A percentile compares a stretch with the other conserved stretches of the same genome.
Evolutionary conservation across 2,888 invertebrate species (phyloP).

Genomic region (Vesta saturnalis): DNA sequence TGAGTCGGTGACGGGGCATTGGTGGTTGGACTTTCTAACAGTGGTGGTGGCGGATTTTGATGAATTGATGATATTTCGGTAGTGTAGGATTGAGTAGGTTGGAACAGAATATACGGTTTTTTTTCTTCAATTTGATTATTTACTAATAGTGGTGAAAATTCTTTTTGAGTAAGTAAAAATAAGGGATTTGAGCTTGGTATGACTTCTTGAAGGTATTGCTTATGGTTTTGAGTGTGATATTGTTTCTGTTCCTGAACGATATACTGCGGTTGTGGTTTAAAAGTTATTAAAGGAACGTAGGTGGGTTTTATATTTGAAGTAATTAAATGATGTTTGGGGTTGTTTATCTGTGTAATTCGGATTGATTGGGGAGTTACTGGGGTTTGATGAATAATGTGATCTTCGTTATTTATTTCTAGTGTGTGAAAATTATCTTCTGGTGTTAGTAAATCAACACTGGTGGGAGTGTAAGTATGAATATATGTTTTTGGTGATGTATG

Average conservation of each 20-base stretch:
- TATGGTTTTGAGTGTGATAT: constrained; percentile 26
- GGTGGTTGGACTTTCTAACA: neutral
- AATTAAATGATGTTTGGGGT: constrained; percentile 21
- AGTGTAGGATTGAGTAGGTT: constrained; percentile 18
- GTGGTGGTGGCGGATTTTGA: neutral
- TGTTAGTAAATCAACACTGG: constrained; percentile 54
- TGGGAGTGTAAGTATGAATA: constrained; percentile 57
- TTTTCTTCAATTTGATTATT: constrained; percentile 6
- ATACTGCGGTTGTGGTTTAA: constrained; percentile 28
- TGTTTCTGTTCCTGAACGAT: constrained; percentile 25
- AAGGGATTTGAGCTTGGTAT: constrained; percentile 17
- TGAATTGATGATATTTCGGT: constrained; percentile 36
- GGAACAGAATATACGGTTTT: constrained; percentile 20
- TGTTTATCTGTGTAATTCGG: constrained; percentile 16
- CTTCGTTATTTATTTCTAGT: neutral
- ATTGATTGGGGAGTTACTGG: constrained; percentile 18
- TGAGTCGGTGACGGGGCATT: constrained; percentile 16
- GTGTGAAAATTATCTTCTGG: constrained; percentile 12
- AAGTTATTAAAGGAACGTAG: constrained; percentile 31
- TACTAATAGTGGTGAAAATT: constrained; percentile 10
- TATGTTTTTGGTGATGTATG: constrained; percentile 49
- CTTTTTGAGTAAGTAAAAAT: constrained; percentile 15
- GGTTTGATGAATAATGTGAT: constrained; percentile 18
- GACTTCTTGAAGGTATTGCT: constrained; percentile 30
- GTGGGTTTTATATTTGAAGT: constrained; percentile 35